phyloP scores from a whole-genome alignment of 2,797 vertebrate genomes.

The Pangasius krempfi region DNA sequence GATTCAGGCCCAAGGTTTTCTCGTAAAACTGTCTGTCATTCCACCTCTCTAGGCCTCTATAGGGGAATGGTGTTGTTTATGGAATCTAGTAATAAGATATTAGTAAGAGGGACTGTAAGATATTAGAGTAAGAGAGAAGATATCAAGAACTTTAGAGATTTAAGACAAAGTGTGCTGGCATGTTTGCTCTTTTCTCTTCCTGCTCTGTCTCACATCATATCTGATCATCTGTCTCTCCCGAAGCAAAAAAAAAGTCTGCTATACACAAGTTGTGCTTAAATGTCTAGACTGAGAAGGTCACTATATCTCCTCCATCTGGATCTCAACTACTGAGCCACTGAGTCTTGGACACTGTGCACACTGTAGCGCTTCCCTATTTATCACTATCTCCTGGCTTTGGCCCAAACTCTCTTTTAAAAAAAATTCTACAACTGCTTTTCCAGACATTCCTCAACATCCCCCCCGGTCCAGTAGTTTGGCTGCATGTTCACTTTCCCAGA shows the following conservation, averaged over 20 bases:
- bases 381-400: constrained; percentile 50
- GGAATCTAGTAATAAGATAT: background rate
- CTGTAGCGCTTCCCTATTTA: constrained; percentile 31
- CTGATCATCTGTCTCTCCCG: constrained; percentile 57
- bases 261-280: constrained; percentile 35
- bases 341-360: constrained; percentile 26
- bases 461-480: constrained; percentile 67
- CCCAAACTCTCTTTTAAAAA: constrained; percentile 59
- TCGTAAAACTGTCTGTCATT: background rate
- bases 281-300: constrained; percentile 42
- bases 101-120: background rate
- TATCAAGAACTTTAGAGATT: background rate
- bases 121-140: background rate
- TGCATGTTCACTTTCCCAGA: constrained; percentile 70
- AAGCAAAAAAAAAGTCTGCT: constrained; percentile 41
- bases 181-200: constrained; percentile 21
- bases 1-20: background rate
- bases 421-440: constrained; percentile 67
- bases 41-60: background rate
- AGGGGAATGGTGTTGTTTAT: background rate
- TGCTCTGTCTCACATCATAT: constrained; percentile 54
- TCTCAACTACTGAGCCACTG: constrained; percentile 8
- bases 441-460: constrained; percentile 71
- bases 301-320: constrained; percentile 10
- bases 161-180: constrained; percentile 26